These are phyloP conservation scores for Eupeodes corollae DNA, from an alignment of 1,140 invertebrate species.

Conservation along the genomic window DNA sequence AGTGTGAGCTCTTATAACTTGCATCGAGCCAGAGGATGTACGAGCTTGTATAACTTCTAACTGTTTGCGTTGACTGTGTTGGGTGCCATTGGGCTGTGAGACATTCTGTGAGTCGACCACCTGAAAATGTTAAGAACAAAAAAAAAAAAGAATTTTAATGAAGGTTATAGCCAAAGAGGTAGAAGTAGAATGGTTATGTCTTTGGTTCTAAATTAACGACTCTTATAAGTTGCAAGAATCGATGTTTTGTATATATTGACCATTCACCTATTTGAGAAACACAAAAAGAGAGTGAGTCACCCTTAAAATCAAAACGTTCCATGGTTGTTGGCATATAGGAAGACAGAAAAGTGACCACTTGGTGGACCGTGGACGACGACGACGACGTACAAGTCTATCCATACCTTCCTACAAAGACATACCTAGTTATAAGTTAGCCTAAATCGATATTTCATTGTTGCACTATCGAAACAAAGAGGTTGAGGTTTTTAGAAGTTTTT, in stretches of 20 bases:
- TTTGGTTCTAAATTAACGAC: background rate
- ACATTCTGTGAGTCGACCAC: constrained; percentile 38
- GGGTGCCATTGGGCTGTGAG: constrained; percentile 36
- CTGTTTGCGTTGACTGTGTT: constrained; percentile 42
- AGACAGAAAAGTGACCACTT: no score
- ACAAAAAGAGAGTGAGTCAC: background rate
- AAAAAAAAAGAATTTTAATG: constrained; percentile 6
- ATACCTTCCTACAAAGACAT: no score
- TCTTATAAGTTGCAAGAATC: background rate
- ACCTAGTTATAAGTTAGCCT: no score
- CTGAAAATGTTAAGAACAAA: constrained; percentile 10
- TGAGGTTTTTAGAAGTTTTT: no score
- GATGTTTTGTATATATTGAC: background rate
- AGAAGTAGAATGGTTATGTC: constrained; percentile 4
- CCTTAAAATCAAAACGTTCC: no score
- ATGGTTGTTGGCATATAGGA: no score
- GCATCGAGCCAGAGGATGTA: constrained; percentile 39
- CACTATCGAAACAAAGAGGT: no score
- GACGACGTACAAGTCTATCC: no score
- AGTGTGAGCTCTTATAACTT: constrained; percentile 43
- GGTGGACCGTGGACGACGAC: no score
- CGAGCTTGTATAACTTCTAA: constrained; percentile 42
- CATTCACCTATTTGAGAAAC: background rate
- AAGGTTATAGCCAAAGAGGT: constrained; percentile 2
- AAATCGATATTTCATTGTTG: no score